These are phyloP conservation scores for Microtus richardsoni DNA, from an alignment of 2,113 vertebrate genomes.

Conservation along the genomic window DNA sequence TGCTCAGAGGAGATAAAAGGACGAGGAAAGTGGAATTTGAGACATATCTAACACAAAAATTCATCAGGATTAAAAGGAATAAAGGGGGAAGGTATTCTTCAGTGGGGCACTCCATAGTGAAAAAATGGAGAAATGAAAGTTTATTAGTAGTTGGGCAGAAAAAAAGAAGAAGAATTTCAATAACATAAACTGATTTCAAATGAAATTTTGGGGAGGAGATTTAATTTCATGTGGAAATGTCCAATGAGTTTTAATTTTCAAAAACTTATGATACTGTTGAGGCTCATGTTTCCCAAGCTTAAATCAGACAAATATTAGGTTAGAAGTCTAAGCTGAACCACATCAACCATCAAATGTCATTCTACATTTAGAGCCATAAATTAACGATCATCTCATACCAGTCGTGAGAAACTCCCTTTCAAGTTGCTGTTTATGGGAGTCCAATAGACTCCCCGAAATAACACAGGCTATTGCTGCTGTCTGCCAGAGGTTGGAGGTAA, in stretches of 20 bases:
- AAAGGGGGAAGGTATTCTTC: not conserved
- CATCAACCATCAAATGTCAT: not conserved
- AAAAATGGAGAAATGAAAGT: not conserved
- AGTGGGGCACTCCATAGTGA: not conserved
- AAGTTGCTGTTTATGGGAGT: not conserved
- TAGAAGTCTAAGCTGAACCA: not conserved
- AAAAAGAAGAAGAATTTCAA: not conserved
- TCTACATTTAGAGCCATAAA: not conserved
- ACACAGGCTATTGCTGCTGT: not conserved
- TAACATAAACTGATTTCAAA: not conserved
- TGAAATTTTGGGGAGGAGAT: constrained; percentile 5
- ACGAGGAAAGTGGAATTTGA: not conserved
- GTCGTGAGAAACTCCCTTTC: not conserved
- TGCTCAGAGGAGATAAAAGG: not conserved
- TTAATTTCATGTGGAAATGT: not conserved
- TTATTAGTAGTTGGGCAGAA: not conserved
- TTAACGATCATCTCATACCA: not conserved
- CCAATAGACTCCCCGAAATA: not conserved
- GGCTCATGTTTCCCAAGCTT: not conserved
- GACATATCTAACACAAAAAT: not conserved
- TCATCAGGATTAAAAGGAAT: not conserved
- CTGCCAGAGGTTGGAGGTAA: not conserved
- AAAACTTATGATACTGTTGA: not conserved
- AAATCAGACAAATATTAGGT: not conserved
- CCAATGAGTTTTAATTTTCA: not conserved